Conservation (phyloP, 2,888 invertebrate genomes). For the Drosophila neoperkinsi region DNA sequence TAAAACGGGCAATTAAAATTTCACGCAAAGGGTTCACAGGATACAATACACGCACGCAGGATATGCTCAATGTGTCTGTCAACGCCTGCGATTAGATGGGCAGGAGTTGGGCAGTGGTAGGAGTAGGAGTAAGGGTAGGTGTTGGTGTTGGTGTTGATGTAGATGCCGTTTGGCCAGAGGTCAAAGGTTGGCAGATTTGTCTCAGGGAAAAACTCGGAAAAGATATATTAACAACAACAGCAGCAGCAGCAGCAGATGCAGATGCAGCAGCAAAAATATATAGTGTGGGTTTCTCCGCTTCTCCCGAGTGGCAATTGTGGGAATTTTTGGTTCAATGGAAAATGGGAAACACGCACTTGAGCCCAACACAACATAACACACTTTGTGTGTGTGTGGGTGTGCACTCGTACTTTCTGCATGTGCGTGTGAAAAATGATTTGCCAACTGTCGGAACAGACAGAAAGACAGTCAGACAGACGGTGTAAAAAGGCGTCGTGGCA, state of each 20-base stretch:
- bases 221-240: slow-evolving; percentile 21
- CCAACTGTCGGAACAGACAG: slow-evolving; percentile 36
- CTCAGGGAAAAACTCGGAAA: slow-evolving; percentile 38
- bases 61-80: slow-evolving; percentile 10
- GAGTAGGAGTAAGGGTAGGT: not conserved
- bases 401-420: slow-evolving; percentile 20
- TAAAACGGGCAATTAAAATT: slow-evolving; percentile 25
- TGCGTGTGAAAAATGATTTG: slow-evolving; percentile 59
- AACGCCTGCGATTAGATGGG: slow-evolving; percentile 22
- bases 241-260: slow-evolving; percentile 14
- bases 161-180: slow-evolving; percentile 15
- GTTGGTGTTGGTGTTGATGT: not conserved
- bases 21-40: slow-evolving; percentile 31
- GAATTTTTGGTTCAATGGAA: slow-evolving; percentile 46
- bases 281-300: slow-evolving; percentile 38
- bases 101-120: not conserved
- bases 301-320: slow-evolving; percentile 34
- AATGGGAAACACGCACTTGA: slow-evolving; percentile 63
- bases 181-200: slow-evolving; percentile 41
- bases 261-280: slow-evolving; percentile 8
- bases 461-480: not conserved
- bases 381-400: slow-evolving; percentile 27
- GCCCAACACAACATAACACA: slow-evolving; percentile 7
- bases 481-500: slow-evolving; percentile 28
- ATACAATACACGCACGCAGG: slow-evolving; percentile 12